Percentiles rank a stretch among this genome's conserved stretches.
Conservation (phyloP, 2,113 vertebrate species). For the Otolemur garnettii region DNA sequence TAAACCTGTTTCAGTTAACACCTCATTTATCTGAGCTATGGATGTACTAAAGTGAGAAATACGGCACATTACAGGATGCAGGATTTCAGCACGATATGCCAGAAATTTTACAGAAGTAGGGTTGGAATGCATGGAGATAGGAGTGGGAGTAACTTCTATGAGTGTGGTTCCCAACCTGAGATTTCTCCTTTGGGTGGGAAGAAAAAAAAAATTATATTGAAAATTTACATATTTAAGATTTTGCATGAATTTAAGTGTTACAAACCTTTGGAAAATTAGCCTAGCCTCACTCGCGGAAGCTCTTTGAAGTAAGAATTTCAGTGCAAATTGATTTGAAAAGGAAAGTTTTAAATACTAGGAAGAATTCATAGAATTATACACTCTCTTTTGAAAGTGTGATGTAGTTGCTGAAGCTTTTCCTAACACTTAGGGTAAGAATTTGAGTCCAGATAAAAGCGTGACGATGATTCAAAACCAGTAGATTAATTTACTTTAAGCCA, state of each 20-base stretch:
- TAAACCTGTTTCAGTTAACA: neutral
- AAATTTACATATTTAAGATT: constrained; percentile 60
- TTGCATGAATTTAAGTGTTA: constrained; percentile 58
- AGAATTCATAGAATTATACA: constrained; percentile 66
- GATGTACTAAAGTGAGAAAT: neutral
- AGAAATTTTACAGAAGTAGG: neutral
- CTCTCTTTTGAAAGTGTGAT: constrained; percentile 78
- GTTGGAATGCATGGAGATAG: too few relatives aligned
- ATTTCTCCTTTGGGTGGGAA: neutral
- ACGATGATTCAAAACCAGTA: constrained; percentile 82
- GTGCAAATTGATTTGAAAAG: constrained; percentile 46
- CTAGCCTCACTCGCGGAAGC: neutral
- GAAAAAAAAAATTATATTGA: constrained; percentile 72
- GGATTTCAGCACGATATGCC: neutral
- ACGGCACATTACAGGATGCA: neutral
- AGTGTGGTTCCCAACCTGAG: neutral
- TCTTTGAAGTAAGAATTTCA: constrained; percentile 10
- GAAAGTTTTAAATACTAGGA: constrained; percentile 45
- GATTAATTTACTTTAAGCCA: constrained; percentile 87
- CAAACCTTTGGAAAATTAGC: constrained; percentile 48
- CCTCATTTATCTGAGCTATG: neutral
- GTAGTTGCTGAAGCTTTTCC: constrained; percentile 76
- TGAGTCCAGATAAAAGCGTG: constrained; percentile 46
- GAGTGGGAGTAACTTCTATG: neutral
- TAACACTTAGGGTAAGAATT: constrained; percentile 70